Percentiles rank a stretch among this genome's conserved stretches.
These are phyloP conservation scores for Hemibagrus guttatus DNA, from an alignment of 2,797 vertebrate genomes.

Conservation along the genomic window DNA sequence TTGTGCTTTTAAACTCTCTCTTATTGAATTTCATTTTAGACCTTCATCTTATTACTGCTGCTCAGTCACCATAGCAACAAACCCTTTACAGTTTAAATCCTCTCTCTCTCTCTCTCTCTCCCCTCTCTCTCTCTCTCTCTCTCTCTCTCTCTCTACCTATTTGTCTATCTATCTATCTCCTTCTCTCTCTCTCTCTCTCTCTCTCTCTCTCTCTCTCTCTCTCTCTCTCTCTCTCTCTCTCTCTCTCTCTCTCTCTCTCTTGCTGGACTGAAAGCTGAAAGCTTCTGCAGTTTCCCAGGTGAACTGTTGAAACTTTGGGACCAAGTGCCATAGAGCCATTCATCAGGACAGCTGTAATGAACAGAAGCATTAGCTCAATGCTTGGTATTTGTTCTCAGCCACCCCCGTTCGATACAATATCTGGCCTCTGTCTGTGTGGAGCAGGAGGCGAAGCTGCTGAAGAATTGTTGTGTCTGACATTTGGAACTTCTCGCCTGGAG, in stretches of 20 bases:
- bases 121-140: slow-evolving; percentile 16
- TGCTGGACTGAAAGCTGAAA: slow-evolving; percentile 37
- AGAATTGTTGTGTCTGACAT: slow-evolving; percentile 68
- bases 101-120: slow-evolving; percentile 32
- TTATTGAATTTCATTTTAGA: slow-evolving; percentile 79
- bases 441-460: slow-evolving; percentile 61
- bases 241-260: not conserved
- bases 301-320: slow-evolving; percentile 38
- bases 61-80: slow-evolving; percentile 86
- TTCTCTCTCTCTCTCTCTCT: not conserved
- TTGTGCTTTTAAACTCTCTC: slow-evolving; percentile 78
- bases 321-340: slow-evolving; percentile 63
- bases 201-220: slow-evolving; percentile 17
- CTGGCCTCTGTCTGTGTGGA: slow-evolving; percentile 60
- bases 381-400: slow-evolving; percentile 60
- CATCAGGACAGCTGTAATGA: slow-evolving; percentile 73
- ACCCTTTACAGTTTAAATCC: slow-evolving; percentile 79
- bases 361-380: slow-evolving; percentile 68
- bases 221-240: slow-evolving; percentile 11
- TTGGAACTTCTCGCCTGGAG: slow-evolving; percentile 64
- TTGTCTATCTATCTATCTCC: slow-evolving; percentile 27
- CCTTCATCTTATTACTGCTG: slow-evolving; percentile 75
- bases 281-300: slow-evolving; percentile 35
- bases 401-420: slow-evolving; percentile 67
- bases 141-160: not conserved